These are phyloP conservation scores for Varanus salvator DNA, from an alignment of 2,113 vertebrate species.

Conservation along the genomic window DNA sequence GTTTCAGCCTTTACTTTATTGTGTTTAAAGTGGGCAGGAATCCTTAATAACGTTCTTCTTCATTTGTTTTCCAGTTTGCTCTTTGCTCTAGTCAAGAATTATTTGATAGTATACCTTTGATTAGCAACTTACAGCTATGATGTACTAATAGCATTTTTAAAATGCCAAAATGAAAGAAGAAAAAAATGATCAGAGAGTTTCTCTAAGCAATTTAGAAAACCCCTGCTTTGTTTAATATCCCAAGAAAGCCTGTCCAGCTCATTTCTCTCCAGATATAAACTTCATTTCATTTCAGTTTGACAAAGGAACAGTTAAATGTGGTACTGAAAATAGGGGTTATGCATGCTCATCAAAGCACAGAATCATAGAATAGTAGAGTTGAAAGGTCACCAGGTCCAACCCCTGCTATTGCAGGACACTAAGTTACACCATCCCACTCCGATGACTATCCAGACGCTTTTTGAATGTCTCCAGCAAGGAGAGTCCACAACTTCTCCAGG, in stretches of 20 bases:
- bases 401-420: too few species aligned
- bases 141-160: background rate
- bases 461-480: too few species aligned
- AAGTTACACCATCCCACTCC: too few species aligned
- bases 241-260: background rate
- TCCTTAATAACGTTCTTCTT: background rate
- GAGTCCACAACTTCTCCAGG: too few species aligned
- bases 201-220: conserved; percentile 31
- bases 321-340: background rate
- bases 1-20: background rate
- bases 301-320: conserved; percentile 28
- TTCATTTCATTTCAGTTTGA: conserved; percentile 20
- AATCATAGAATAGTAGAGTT: too few species aligned
- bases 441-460: too few species aligned
- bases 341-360: background rate
- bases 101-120: conserved; percentile 28
- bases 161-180: too few species aligned
- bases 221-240: background rate
- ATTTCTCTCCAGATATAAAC: conserved; percentile 27
- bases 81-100: conserved; percentile 28
- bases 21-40: background rate
- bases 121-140: conserved; percentile 35
- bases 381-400: too few species aligned
- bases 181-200: conserved; percentile 4
- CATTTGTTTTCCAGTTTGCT: conserved; percentile 31